Evolutionary conservation across 2,797 vertebrate genomes (phyloP), one percentile per base, ranked within the genome.

Genomic region (Helicolenus hilgendorfi): DNA sequence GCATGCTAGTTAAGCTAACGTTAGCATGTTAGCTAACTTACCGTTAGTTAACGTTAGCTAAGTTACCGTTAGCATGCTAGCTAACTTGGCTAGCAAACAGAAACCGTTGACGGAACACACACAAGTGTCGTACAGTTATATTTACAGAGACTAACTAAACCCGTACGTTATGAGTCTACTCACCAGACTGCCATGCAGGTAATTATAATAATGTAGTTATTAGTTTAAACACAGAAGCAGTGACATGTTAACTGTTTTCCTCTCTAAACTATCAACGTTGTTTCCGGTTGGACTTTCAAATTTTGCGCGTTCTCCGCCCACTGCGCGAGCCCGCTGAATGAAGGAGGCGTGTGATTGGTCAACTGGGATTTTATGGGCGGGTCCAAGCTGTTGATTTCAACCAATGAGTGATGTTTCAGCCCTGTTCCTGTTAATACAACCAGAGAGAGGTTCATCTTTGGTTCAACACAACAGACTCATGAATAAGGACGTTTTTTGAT

Each of bases 231-330:
- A 45, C 5, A 11, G 14, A 33, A 5, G 62, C 72, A 69, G 33
- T 69, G 38, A 79, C 58, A 15, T 13, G 38, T 14, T 53, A 41
- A 58, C 68, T 73, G 68, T 83, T 91, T 56, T 45, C 75, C 36
- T 75, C 35, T 60, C 20, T 2, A 20, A 41, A 41, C 38, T 41
- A 41, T 11, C 81, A 59, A 69, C 85, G 87, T 76, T 87, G 81
- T 73, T 97, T 97, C 97, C 96, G 92, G 96, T 89, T 4, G 3
- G 70, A 96, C 96, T 96, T 98, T 98, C 96, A 97, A 98, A 97
- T 96, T 94, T 97, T 95, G 97, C 97, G 97, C 97, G 94, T 93
- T 95, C 67, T 15, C 88, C 79, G 70, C 85, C 89, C 38, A 78
- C 41, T 38, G 63, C 35, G 1, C 26, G 15, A 56, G 81, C 18